phyloP scores from a whole-genome alignment of 2,888 invertebrate genomes.

The Cybosia mesomella region DNA sequence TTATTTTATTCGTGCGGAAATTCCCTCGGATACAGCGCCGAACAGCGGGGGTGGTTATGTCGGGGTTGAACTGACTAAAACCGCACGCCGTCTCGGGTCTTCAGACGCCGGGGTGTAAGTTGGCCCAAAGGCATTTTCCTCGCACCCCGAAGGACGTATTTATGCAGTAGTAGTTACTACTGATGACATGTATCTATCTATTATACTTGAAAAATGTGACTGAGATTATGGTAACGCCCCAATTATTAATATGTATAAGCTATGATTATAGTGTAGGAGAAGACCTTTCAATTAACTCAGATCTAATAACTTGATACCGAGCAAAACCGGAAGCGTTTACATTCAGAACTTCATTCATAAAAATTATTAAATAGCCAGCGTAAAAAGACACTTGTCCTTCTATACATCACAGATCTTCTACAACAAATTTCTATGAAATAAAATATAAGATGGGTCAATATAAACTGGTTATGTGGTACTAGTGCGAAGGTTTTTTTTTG shows the following conservation, averaged over 20 bases:
- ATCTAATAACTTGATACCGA: constrained; percentile 51
- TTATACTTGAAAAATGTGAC: not conserved
- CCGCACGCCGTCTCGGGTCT: no score
- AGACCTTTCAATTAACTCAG: constrained; percentile 29
- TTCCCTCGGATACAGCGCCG: no score
- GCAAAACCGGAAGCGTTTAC: constrained; percentile 41
- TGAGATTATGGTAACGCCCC: not conserved
- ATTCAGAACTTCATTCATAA: constrained; percentile 46
- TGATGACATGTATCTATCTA: no score
- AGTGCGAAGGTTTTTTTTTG: constrained; percentile 39
- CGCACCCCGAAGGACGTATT: no score
- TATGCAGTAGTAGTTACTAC: no score
- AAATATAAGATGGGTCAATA: constrained; percentile 27
- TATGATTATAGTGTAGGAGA: constrained; percentile 30
- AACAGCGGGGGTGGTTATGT: no score
- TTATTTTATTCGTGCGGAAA: no score
- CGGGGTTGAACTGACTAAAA: no score
- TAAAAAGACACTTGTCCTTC: constrained; percentile 20
- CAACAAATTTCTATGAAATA: constrained; percentile 16
- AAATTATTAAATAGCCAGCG: constrained; percentile 21
- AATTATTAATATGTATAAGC: constrained; percentile 6
- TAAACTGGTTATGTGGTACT: constrained; percentile 35
- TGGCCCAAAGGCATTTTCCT: no score
- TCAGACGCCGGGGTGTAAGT: no score
- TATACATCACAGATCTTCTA: not conserved